These are phyloP conservation scores for Nematopogon swammerdamellus DNA, from an alignment of 2,888 invertebrate genomes.

Conservation along the genomic window DNA sequence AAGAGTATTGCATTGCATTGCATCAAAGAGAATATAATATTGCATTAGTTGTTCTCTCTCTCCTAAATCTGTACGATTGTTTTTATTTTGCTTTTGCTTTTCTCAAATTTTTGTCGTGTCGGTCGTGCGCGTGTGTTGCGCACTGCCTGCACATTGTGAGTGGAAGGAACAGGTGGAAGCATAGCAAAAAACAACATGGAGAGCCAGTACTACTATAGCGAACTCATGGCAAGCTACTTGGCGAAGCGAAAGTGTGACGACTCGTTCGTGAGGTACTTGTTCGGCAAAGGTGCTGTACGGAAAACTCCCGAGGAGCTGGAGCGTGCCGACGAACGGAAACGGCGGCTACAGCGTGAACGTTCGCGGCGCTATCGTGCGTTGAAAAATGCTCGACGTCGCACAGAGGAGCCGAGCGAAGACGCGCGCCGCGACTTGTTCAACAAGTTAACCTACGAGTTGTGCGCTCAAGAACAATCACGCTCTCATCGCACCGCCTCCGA, in stretches of 20 bases:
- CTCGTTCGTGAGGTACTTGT: slow-evolving; percentile 50
- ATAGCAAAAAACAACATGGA: slow-evolving; percentile 24
- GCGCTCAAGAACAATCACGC: too few relatives aligned
- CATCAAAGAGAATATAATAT: too few relatives aligned
- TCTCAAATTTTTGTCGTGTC: background rate
- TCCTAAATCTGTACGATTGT: too few relatives aligned
- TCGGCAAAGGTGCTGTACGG: slow-evolving; percentile 42
- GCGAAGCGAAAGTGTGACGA: slow-evolving; percentile 50
- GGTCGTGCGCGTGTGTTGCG: too few relatives aligned
- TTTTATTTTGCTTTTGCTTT: background rate
- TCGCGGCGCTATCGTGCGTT: slow-evolving; percentile 43
- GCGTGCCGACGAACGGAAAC: slow-evolving; percentile 43
- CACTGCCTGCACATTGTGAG: too few relatives aligned
- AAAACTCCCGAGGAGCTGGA: slow-evolving; percentile 45
- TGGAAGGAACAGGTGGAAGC: too few relatives aligned
- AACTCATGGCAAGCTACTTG: slow-evolving; percentile 46
- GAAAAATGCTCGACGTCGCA: slow-evolving; percentile 43
- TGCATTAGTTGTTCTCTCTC: too few relatives aligned
- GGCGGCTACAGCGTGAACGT: slow-evolving; percentile 40
- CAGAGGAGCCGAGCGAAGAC: slow-evolving; percentile 34
- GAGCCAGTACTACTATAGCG: slow-evolving; percentile 49
- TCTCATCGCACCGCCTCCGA: slow-evolving; percentile 21
- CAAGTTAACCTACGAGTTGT: background rate
- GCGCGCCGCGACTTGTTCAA: slow-evolving; percentile 19
- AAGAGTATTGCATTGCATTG: too few relatives aligned